Conservation (phyloP, 2,797 vertebrate species). For the Erpetoichthys calabaricus region DNA sequence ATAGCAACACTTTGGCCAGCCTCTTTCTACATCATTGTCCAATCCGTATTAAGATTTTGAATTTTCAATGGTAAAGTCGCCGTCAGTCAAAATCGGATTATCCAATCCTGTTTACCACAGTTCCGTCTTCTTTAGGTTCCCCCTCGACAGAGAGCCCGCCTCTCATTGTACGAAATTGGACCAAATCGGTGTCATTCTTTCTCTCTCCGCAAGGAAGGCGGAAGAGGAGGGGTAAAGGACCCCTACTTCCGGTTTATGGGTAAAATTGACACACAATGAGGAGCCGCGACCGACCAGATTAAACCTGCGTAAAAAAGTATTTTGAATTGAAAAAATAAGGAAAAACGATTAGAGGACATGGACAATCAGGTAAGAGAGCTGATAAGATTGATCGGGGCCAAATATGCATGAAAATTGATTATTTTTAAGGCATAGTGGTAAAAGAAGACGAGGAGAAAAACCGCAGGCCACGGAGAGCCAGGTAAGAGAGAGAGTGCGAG, state of each 20-base stretch:
- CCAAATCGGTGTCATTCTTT: too few relatives aligned
- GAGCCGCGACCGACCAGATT: constrained; percentile 53
- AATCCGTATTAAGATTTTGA: too few relatives aligned
- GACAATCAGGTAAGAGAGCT: constrained; percentile 59
- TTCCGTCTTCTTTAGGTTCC: too few relatives aligned
- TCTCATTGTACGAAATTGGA: too few relatives aligned
- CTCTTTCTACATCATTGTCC: too few relatives aligned
- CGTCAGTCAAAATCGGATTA: too few relatives aligned
- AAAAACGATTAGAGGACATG: constrained; percentile 46
- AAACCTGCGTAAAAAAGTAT: constrained; percentile 53
- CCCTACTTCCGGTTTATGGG: constrained; percentile 63
- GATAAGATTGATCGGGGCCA: constrained; percentile 19
- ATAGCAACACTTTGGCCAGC: too few relatives aligned
- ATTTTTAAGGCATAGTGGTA: too few relatives aligned
- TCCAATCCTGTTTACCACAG: too few relatives aligned
- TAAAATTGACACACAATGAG: constrained; percentile 75
- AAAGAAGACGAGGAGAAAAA: constrained; percentile 20
- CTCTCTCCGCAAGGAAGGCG: neutral
- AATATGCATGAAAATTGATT: too few relatives aligned
- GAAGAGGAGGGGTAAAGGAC: constrained; percentile 46
- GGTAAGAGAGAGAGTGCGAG: constrained; percentile 33
- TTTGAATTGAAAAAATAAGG: constrained; percentile 45
- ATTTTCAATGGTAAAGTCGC: too few relatives aligned
- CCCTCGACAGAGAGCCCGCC: too few relatives aligned
- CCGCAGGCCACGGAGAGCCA: constrained; percentile 26